Conservation (phyloP, 2,797 vertebrate genomes). For the Neoniphon sammara region DNA sequence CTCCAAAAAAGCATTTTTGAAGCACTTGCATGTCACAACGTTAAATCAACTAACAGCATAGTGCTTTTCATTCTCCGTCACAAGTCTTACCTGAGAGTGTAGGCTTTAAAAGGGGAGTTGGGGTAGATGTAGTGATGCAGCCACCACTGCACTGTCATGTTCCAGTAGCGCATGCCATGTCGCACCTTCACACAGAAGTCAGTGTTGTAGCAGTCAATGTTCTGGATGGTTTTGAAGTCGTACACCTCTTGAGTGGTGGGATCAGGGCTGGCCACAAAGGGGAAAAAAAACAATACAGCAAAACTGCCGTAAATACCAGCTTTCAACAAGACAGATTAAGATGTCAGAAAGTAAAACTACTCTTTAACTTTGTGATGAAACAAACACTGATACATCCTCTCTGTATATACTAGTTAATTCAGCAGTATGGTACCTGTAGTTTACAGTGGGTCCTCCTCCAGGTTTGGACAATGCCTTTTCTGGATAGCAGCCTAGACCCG, state of each 20-base stretch:
- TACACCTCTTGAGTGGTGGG: constrained; percentile 76
- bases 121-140: constrained; percentile 92
- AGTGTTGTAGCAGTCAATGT: constrained; percentile 91
- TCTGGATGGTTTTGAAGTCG: constrained; percentile 91
- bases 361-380: too few species aligned
- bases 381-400: background rate
- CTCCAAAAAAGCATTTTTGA: background rate
- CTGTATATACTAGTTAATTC: background rate
- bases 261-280: constrained; percentile 67
- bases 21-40: background rate
- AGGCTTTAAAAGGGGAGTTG: constrained; percentile 86
- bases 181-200: constrained; percentile 94
- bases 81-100: constrained; percentile 86
- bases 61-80: background rate
- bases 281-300: background rate
- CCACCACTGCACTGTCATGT: constrained; percentile 98
- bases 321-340: background rate
- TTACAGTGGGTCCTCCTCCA: constrained; percentile 88
- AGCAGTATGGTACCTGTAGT: constrained; percentile 78
- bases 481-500: constrained; percentile 92
- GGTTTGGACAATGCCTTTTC: constrained; percentile 86
- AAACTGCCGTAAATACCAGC: background rate
- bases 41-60: background rate
- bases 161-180: constrained; percentile 96
- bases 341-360: too few species aligned